Evolutionary conservation across 2,888 invertebrate genomes (phyloP).

Genomic region (Clusia tigrina): DNA sequence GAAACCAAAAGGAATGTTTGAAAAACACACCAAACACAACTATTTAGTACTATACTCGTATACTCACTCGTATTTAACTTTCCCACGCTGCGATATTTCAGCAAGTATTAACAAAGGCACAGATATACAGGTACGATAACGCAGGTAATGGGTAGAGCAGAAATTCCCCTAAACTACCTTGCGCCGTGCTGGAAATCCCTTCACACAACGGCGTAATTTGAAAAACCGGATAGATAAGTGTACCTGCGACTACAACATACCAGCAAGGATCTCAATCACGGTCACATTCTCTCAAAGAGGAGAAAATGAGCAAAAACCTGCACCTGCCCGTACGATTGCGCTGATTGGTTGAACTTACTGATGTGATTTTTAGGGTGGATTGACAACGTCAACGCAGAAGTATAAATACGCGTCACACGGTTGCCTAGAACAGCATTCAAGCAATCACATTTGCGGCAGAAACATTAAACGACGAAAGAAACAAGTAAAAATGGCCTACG

Average conservation of each 20-base stretch:
- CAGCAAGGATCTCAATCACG: slow-evolving; percentile 29
- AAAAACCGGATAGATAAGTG: too few species aligned
- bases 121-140: slow-evolving; percentile 23
- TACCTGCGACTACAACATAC: slow-evolving; percentile 39
- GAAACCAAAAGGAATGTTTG: slow-evolving; percentile 4
- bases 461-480: slow-evolving; percentile 10
- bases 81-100: slow-evolving; percentile 41
- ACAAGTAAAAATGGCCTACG: slow-evolving; percentile 46
- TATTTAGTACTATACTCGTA: too few species aligned
- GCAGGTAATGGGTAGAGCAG: not conserved
- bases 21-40: slow-evolving; percentile 3
- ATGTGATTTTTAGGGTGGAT: slow-evolving; percentile 40
- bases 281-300: slow-evolving; percentile 28
- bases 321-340: slow-evolving; percentile 46
- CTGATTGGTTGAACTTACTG: slow-evolving; percentile 45
- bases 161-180: slow-evolving; percentile 25
- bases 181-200: slow-evolving; percentile 29
- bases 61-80: slow-evolving; percentile 50
- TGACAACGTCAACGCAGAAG: slow-evolving; percentile 13
- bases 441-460: slow-evolving; percentile 29
- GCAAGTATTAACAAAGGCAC: slow-evolving; percentile 10
- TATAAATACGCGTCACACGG: slow-evolving; percentile 46
- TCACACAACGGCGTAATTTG: slow-evolving; percentile 37
- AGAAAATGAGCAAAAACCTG: slow-evolving; percentile 26
- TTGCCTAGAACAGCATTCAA: slow-evolving; percentile 43